These are phyloP conservation scores for Euura saliciscinereae DNA, from an alignment of 1,140 invertebrate genomes.

Conservation along the genomic window DNA sequence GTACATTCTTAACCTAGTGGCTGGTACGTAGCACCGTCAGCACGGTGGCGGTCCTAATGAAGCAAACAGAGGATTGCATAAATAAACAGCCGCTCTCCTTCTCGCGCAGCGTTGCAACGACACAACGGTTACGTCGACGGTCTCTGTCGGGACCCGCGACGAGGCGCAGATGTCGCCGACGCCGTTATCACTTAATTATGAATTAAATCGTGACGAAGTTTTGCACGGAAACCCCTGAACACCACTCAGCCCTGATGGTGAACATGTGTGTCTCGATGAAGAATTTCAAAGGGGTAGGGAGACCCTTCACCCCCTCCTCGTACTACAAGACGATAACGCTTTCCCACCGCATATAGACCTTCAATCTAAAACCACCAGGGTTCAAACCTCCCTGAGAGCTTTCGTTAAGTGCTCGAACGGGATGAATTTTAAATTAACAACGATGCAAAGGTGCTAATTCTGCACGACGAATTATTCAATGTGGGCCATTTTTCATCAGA, in stretches of 20 bases:
- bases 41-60: conserved; percentile 8
- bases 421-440: too few relatives aligned
- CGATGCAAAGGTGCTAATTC: too few relatives aligned
- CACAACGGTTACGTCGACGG: too few relatives aligned
- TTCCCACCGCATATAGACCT: background rate
- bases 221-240: conserved; percentile 9
- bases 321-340: background rate
- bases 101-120: background rate
- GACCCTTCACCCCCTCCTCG: background rate
- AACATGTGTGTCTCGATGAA: conserved; percentile 21
- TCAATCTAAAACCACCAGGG: background rate
- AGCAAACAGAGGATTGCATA: conserved; percentile 14
- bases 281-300: background rate
- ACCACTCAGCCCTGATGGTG: conserved; percentile 21
- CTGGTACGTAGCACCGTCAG: background rate
- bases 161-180: conserved; percentile 17
- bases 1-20: conserved; percentile 8
- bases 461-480: too few relatives aligned
- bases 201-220: conserved; percentile 17
- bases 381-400: background rate
- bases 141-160: background rate
- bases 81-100: conserved; percentile 11
- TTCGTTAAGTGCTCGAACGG: too few relatives aligned
- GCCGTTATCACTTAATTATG: conserved; percentile 23
- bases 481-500: too few relatives aligned